phyloP scores from a whole-genome alignment of 2,888 invertebrate genomes.

The Heliconius charithonia region DNA sequence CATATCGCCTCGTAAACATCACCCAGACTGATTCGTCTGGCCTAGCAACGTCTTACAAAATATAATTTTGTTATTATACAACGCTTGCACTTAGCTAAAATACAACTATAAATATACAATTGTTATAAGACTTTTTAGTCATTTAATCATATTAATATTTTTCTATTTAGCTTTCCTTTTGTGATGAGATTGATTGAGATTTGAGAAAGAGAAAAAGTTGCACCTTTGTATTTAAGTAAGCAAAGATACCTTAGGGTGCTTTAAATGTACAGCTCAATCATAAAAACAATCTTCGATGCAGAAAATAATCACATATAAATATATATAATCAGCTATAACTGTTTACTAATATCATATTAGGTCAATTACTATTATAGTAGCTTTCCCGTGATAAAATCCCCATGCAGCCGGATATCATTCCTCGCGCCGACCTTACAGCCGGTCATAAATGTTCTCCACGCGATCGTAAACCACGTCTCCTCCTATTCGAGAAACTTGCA shows the following conservation, averaged over 20 bases:
- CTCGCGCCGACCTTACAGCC: constrained; percentile 53
- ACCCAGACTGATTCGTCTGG: constrained; percentile 37
- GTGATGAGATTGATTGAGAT: no score
- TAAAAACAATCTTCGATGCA: not conserved
- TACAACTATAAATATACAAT: not conserved
- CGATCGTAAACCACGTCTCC: constrained; percentile 70
- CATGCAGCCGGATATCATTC: constrained; percentile 36
- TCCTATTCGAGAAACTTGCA: constrained; percentile 48
- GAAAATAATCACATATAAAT: not conserved
- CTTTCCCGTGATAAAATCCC: constrained; percentile 8
- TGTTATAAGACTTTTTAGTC: not conserved
- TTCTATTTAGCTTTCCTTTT: not conserved
- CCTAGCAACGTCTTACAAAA: constrained; percentile 29
- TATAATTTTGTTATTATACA: constrained; percentile 11
- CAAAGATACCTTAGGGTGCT: no score
- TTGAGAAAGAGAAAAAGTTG: no score
- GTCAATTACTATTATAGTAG: constrained; percentile 9
- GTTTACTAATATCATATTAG: not conserved
- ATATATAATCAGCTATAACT: not conserved
- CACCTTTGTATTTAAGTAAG: no score
- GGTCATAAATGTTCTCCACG: constrained; percentile 67
- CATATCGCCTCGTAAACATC: constrained; percentile 73
- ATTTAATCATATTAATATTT: not conserved
- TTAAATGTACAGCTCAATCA: no score
- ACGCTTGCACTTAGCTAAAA: not conserved